Evolutionary conservation across 2,888 invertebrate species (phyloP).

Genomic region (Drosophila quasianomalipes): DNA sequence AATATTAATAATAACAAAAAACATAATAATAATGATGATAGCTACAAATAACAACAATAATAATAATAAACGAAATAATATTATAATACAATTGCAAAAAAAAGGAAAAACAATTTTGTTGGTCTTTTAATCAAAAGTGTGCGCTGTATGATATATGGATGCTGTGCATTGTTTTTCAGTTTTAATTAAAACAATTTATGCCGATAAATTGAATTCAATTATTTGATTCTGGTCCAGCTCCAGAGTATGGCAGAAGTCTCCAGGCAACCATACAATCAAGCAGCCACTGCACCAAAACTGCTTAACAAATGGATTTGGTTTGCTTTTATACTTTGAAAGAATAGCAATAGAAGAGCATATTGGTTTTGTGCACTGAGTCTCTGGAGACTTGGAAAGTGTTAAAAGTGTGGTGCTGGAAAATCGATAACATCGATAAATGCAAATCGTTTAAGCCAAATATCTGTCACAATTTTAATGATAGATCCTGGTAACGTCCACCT

Average conservation of each 20-base stretch:
- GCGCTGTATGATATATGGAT: background rate
- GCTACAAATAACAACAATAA: background rate
- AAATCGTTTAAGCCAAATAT: background rate
- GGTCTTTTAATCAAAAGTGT: background rate
- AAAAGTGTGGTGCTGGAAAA: too few relatives aligned
- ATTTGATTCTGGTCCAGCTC: slow-evolving; percentile 44
- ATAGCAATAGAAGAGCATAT: background rate
- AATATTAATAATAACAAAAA: too few relatives aligned
- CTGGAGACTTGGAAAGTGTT: background rate
- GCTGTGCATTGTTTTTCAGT: slow-evolving; percentile 26
- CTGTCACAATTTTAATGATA: background rate
- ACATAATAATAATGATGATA: too few relatives aligned
- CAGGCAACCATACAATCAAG: slow-evolving; percentile 4
- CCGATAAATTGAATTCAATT: slow-evolving; percentile 72
- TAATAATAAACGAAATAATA: background rate
- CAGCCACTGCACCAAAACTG: slow-evolving; percentile 30
- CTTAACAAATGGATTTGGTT: slow-evolving; percentile 38
- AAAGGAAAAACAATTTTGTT: background rate
- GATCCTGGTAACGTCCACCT: background rate
- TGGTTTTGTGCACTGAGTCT: background rate
- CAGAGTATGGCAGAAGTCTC: slow-evolving; percentile 6
- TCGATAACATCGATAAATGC: background rate
- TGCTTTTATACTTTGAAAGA: background rate
- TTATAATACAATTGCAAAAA: background rate
- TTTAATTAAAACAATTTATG: slow-evolving; percentile 73